Conservation (phyloP, 2,797 vertebrate species). For the Gadopsis marmoratus region DNA sequence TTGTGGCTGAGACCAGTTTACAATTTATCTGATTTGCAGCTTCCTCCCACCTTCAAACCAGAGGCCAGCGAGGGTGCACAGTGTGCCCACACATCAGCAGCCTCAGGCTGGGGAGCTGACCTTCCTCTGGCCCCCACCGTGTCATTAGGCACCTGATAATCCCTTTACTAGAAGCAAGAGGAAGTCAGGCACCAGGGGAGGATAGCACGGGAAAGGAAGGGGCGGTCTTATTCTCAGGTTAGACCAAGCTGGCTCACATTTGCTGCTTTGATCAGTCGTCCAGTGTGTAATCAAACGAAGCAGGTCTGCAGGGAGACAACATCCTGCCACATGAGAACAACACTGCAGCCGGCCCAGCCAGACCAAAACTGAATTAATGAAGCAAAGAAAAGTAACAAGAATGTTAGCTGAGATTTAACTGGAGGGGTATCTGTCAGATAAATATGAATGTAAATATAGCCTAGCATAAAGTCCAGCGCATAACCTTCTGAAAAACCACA, state of each 20-base stretch:
- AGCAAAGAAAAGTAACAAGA: not conserved
- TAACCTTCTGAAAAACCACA: no score
- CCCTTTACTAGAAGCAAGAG: constrained; percentile 62
- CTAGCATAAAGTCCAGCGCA: no score
- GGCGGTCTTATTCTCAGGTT: constrained; percentile 54
- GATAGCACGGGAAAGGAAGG: constrained; percentile 35
- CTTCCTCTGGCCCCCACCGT: constrained; percentile 61
- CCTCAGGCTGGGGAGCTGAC: constrained; percentile 57
- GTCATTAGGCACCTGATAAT: constrained; percentile 76
- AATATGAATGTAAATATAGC: no score
- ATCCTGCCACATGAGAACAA: constrained; percentile 48
- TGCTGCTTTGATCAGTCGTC: constrained; percentile 71
- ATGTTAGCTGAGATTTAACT: no score
- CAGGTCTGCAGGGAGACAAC: constrained; percentile 59
- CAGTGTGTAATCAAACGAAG: constrained; percentile 62
- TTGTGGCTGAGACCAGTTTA: constrained; percentile 31
- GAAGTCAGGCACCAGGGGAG: constrained; percentile 69
- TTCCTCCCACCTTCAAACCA: constrained; percentile 37
- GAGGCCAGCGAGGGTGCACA: constrained; percentile 6
- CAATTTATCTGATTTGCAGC: constrained; percentile 58
- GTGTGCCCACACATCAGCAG: constrained; percentile 53
- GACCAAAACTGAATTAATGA: constrained; percentile 10
- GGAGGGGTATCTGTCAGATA: no score
- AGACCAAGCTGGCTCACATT: constrained; percentile 36
- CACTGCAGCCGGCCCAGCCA: not conserved